A percentile compares a stretch with the other conserved stretches of the same genome.
phyloP scores from a whole-genome alignment of 2,888 invertebrate genomes.

The Rhogogaster chlorosoma region DNA sequence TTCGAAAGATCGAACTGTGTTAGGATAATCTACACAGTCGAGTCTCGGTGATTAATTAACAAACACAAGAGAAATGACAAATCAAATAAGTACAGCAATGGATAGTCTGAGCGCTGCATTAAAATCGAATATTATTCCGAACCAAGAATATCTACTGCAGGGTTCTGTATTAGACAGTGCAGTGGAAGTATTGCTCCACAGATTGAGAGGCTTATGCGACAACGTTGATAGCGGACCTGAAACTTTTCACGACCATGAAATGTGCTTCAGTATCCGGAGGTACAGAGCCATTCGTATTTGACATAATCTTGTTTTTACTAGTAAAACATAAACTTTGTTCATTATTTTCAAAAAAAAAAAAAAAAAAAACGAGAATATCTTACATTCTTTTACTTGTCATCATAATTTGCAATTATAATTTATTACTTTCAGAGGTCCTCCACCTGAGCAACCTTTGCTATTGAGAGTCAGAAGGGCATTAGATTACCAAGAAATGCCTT shows the following conservation, averaged over 20 bases:
- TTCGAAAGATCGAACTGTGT: neutral
- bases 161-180: constrained; percentile 96
- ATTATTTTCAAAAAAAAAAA: neutral
- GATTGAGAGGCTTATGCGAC: constrained; percentile 93
- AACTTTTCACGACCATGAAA: constrained; percentile 95
- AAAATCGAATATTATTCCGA: constrained; percentile 92
- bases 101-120: constrained; percentile 89
- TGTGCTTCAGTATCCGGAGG: constrained; percentile 89
- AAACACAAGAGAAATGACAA: constrained; percentile 66
- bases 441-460: constrained; percentile 81
- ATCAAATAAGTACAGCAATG: constrained; percentile 84
- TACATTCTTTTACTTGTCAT: neutral
- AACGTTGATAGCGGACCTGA: constrained; percentile 95
- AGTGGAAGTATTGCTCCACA: constrained; percentile 93
- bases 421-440: constrained; percentile 66
- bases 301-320: neutral
- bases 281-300: constrained; percentile 54
- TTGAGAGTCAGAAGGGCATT: constrained; percentile 91
- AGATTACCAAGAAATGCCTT: constrained; percentile 91
- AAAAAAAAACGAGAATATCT: neutral
- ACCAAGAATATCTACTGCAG: constrained; percentile 95
- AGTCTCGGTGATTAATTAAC: neutral
- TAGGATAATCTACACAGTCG: neutral
- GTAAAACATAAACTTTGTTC: neutral
- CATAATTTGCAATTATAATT: neutral